Conservation (phyloP, 2,797 vertebrate species). For the Phoeniculus purpureus region DNA sequence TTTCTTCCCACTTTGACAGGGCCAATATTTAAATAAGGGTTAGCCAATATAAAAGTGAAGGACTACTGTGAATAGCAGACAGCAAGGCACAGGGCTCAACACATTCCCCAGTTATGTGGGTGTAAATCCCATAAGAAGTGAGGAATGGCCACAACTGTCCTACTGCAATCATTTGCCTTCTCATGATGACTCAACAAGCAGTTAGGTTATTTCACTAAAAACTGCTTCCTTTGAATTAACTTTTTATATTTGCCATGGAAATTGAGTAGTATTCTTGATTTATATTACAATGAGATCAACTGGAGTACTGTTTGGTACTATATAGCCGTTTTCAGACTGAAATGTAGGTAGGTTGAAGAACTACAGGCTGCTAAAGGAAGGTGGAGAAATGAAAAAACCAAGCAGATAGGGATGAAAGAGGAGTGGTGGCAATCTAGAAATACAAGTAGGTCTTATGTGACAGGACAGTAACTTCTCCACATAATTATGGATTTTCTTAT, state of each 20-base stretch:
- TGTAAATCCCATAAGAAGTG: constrained; percentile 14
- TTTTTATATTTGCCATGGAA: neutral
- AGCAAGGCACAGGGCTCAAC: neutral
- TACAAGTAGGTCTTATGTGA: neutral
- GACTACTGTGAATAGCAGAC: neutral
- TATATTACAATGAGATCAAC: neutral
- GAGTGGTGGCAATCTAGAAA: neutral
- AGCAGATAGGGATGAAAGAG: neutral
- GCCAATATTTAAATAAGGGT: constrained; percentile 20
- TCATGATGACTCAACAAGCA: neutral
- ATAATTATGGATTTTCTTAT: neutral
- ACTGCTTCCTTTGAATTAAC: neutral
- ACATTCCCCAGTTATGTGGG: neutral
- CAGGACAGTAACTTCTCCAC: neutral
- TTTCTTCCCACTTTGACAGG: neutral
- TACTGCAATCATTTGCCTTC: neutral
- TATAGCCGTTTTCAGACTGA: neutral
- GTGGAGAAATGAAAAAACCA: neutral
- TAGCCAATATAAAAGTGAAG: neutral
- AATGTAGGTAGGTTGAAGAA: neutral
- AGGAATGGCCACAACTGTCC: constrained; percentile 1
- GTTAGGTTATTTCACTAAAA: neutral
- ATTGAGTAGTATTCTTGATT: neutral
- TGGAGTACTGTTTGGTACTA: neutral
- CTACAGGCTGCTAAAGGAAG: neutral